Evolutionary conservation across 2,888 invertebrate genomes (phyloP).

Genomic region (Brenthis daphne): DNA sequence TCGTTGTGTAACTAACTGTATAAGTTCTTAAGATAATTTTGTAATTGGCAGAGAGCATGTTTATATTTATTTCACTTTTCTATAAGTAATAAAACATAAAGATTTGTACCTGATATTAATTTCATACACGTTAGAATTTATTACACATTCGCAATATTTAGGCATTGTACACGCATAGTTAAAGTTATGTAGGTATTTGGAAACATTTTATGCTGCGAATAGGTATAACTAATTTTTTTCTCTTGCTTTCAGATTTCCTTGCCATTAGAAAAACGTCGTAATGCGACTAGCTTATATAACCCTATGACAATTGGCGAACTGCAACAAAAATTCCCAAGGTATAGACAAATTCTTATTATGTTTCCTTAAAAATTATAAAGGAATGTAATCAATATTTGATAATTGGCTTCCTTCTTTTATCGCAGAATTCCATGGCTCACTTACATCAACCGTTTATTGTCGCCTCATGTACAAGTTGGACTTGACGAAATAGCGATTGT

Average conservation of each 20-base stretch:
- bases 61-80: neutral
- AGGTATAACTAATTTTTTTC: neutral
- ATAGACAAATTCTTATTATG: constrained; percentile 18
- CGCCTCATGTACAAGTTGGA: constrained; percentile 83
- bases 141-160: no score
- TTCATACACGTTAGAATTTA: neutral
- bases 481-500: constrained; percentile 91
- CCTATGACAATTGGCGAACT: constrained; percentile 92
- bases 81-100: neutral
- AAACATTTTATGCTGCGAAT: no score
- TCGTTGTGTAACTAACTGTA: neutral
- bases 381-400: neutral
- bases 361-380: neutral
- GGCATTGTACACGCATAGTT: no score
- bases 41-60: neutral
- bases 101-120: neutral
- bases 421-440: constrained; percentile 88
- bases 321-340: constrained; percentile 86
- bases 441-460: constrained; percentile 91
- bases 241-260: constrained; percentile 86
- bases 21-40: neutral
- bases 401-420: neutral
- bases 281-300: constrained; percentile 95
- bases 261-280: constrained; percentile 94
- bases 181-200: no score